Conservation (phyloP, 1,140 invertebrate species). For the Neodiprion virginianus region DNA sequence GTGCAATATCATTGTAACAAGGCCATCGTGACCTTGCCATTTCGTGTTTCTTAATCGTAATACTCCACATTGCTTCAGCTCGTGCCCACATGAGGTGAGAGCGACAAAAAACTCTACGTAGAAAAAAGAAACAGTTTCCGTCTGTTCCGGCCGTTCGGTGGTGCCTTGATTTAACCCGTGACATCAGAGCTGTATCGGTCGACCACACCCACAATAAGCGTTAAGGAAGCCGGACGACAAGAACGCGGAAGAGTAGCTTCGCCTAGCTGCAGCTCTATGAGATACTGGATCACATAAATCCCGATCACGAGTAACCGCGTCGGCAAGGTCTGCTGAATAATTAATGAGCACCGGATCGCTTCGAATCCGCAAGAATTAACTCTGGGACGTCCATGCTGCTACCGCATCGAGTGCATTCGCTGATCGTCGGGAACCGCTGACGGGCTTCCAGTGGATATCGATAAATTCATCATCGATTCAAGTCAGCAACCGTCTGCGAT, state of each 20-base stretch:
- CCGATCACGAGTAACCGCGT: neutral
- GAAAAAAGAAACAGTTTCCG: neutral
- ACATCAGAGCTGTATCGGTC: neutral
- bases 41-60: neutral
- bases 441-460: too few species aligned
- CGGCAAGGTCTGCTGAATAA: conserved; percentile 1
- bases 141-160: neutral
- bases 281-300: conserved; percentile 5
- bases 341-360: neutral
- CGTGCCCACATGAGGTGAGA: too few species aligned
- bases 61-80: too few species aligned
- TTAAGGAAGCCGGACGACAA: neutral
- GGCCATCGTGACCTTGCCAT: neutral
- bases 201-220: neutral
- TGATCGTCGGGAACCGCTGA: too few species aligned
- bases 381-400: too few species aligned
- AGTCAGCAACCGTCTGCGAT: too few species aligned
- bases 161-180: neutral
- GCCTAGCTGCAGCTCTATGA: neutral
- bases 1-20: neutral
- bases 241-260: neutral
- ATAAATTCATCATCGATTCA: too few species aligned
- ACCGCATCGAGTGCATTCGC: too few species aligned
- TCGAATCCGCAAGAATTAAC: neutral
- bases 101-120: neutral